Conservation (phyloP, 2,797 vertebrate species). For the Fratercula arctica region DNA sequence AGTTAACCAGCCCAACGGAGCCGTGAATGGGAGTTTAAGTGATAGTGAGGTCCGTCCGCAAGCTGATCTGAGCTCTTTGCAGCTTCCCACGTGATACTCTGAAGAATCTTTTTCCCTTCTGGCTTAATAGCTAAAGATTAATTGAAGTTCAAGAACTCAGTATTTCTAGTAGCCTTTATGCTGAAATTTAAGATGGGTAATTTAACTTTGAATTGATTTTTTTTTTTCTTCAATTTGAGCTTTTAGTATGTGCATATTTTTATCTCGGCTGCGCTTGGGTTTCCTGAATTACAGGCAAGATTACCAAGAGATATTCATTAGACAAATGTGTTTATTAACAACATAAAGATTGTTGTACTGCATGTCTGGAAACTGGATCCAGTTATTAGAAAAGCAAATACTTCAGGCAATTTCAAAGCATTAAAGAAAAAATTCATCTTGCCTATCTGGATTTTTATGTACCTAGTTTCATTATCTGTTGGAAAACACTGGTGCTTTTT, state of each 20-base stretch:
- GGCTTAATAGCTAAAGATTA: slow-evolving; percentile 60
- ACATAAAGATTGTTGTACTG: neutral
- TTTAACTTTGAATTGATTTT: slow-evolving; percentile 64
- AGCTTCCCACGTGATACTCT: neutral
- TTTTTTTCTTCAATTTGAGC: slow-evolving; percentile 33
- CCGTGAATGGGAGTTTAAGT: neutral
- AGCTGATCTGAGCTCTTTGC: neutral
- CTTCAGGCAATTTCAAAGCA: neutral
- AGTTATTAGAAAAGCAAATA: neutral
- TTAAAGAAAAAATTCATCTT: neutral
- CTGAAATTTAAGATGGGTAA: slow-evolving; percentile 62
- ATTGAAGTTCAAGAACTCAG: slow-evolving; percentile 61
- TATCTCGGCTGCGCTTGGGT: neutral
- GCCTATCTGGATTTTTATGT: neutral
- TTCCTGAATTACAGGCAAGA: slow-evolving; percentile 35
- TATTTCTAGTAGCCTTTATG: slow-evolving; percentile 55
- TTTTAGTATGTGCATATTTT: slow-evolving; percentile 48
- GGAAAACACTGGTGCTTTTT: neutral
- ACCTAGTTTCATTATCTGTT: neutral
- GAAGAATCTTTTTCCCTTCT: slow-evolving; percentile 46
- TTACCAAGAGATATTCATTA: slow-evolving; percentile 38
- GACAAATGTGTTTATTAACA: slow-evolving; percentile 51
- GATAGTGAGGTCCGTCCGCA: fast-evolving
- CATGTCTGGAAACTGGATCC: neutral
- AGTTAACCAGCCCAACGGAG: slow-evolving; percentile 34